phyloP scores from a whole-genome alignment of 2,888 invertebrate genomes.

The Spilosoma lubricipeda region DNA sequence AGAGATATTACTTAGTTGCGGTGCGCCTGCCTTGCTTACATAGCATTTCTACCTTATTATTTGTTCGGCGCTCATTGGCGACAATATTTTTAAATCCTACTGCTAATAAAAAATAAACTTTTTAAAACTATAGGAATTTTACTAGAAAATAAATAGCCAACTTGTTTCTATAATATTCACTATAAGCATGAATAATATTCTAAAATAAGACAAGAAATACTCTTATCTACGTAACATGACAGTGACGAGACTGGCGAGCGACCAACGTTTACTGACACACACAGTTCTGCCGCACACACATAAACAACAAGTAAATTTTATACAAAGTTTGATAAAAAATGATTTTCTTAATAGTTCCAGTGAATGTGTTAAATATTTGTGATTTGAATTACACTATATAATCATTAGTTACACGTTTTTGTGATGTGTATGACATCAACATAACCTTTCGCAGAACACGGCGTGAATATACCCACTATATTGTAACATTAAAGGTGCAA shows the following conservation, averaged over 20 bases:
- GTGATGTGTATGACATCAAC: too few species aligned
- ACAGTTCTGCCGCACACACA: not conserved
- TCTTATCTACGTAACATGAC: not conserved
- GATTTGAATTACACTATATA: slow-evolving; percentile 2
- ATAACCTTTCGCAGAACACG: not conserved
- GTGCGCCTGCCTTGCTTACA: too few species aligned
- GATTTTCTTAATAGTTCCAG: not conserved
- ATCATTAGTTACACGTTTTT: not conserved
- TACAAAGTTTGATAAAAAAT: not conserved
- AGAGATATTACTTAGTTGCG: too few species aligned
- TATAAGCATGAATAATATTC: not conserved
- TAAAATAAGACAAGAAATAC: too few species aligned
- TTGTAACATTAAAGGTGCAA: not conserved
- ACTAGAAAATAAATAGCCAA: not conserved
- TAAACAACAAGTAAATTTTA: not conserved
- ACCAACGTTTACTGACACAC: too few species aligned
- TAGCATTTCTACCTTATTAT: too few species aligned
- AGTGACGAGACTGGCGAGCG: not conserved
- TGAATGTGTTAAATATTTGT: not conserved
- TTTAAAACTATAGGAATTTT: not conserved
- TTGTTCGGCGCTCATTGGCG: too few species aligned
- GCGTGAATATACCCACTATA: not conserved
- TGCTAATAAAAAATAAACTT: too few species aligned
- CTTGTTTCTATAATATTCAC: not conserved
- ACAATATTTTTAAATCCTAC: not conserved